These are phyloP conservation scores for Erebia ligea DNA, from an alignment of 2,888 invertebrate genomes.

Conservation along the genomic window DNA sequence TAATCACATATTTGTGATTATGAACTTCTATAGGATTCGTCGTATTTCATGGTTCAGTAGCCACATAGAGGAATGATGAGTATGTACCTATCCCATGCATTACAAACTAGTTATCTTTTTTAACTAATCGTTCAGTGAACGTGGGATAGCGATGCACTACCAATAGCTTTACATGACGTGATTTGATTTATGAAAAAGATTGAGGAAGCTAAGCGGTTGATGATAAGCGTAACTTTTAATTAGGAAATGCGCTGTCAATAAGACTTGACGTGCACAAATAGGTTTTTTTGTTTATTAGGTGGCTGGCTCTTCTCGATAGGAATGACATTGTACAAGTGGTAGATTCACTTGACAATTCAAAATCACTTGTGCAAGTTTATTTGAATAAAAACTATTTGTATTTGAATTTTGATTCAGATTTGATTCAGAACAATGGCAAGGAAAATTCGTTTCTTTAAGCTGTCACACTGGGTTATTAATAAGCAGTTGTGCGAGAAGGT, in stretches of 20 bases:
- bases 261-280: constrained; percentile 13
- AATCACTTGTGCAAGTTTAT: too few species aligned
- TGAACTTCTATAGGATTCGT: constrained; percentile 4
- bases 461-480: constrained; percentile 6
- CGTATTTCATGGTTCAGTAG: constrained; percentile 16
- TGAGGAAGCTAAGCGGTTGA: constrained; percentile 50
- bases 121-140: constrained; percentile 58
- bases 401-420: constrained; percentile 9
- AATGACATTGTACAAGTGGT: too few species aligned
- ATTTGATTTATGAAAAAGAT: constrained; percentile 75
- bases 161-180: constrained; percentile 53
- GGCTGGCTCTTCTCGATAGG: too few species aligned
- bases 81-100: constrained; percentile 19
- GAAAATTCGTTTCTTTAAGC: constrained; percentile 1
- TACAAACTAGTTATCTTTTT: constrained; percentile 24
- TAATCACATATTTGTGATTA: constrained; percentile 19
- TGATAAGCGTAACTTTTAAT: constrained; percentile 33
- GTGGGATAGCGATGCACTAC: constrained; percentile 59
- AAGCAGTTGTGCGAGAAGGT: constrained; percentile 1
- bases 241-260: constrained; percentile 24
- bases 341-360: too few species aligned
- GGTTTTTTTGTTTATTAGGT: constrained; percentile 15
- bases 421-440: constrained; percentile 12
- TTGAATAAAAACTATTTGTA: too few species aligned
- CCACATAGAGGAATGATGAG: constrained; percentile 1